Evolutionary conservation across 2,797 vertebrate species (phyloP), one percentile per base, ranked within the genome.

Genomic region (Gymnoscopelus braueri): DNA sequence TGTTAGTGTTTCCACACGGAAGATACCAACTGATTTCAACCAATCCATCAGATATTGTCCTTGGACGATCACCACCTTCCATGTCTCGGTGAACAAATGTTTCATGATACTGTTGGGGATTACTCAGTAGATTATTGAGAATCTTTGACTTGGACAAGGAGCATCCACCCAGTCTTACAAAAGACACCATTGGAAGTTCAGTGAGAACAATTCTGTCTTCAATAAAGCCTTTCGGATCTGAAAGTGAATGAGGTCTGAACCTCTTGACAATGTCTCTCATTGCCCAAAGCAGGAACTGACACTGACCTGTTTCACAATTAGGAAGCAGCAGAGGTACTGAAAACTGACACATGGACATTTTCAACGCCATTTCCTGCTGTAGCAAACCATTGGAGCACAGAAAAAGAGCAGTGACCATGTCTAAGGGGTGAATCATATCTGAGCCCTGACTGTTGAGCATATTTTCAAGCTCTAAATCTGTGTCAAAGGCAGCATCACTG

Each of bases 281-380:
- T n/a, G 94, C 93, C 94, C 94, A 96, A 14, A 95, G 90, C 87
- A 95, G 91, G 11, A 95, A 89, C 8, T 77, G 94, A 57, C 79
- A 84, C 68, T 85, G 74, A 0, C 79, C 51, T 61, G 65, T 83
- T 19, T 87, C 81, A 86, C 75, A 81, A 13, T 82, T 77, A 0
- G 94, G 94, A 67, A 96, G 82, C 53, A 96, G 75, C 0, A 96
- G 84, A 14, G 95, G 95, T 2, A 96, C 92, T 32, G 95, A 92
- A 70, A 96, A 95, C 84, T 95, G 95, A 77, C 95, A 95, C 87
- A 94, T 92, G 1, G 94, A 93, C 95, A 96, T 95, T 82, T 94
- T 95, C 9, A 91, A 75, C 3, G 91, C 13, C 5, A 96, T 78
- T 65, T 96, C 95, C 74, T 96, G 95, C 14, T 91, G 94, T 2